Conservation (phyloP, 2,797 vertebrate genomes). For the Syngnathus rostellatus region DNA sequence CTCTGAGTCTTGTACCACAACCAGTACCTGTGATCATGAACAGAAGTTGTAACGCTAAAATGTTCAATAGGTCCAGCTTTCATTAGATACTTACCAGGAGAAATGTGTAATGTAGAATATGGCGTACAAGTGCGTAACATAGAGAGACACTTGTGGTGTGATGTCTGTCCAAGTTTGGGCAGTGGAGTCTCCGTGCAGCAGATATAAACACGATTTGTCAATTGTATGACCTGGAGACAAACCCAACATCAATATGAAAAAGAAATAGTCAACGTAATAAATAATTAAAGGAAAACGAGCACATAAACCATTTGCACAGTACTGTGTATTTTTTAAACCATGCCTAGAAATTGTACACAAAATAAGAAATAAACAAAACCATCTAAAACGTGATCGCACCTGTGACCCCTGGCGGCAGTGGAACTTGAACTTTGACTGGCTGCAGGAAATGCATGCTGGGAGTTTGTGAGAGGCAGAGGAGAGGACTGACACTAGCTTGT, state of each 20-base stretch:
- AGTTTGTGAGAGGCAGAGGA: constrained; percentile 84
- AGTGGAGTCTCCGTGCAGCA: constrained; percentile 78
- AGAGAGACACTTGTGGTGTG: constrained; percentile 80
- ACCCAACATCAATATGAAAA: neutral
- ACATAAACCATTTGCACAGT: too few species aligned
- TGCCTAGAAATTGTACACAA: neutral
- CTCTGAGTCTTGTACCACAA: constrained; percentile 89
- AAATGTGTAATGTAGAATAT: constrained; percentile 89
- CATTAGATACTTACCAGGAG: constrained; percentile 80
- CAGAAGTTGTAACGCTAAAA: neutral
- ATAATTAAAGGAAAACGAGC: too few species aligned
- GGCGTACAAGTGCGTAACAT: constrained; percentile 83
- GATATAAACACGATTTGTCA: constrained; percentile 76
- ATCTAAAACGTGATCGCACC: constrained; percentile 56
- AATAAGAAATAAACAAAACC: neutral
- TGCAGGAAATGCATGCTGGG: constrained; percentile 74
- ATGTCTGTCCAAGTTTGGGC: constrained; percentile 87
- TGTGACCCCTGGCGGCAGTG: constrained; percentile 80
- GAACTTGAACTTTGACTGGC: constrained; percentile 87
- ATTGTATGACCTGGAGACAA: constrained; percentile 73
- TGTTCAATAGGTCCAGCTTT: too few species aligned
- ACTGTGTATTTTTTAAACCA: neutral
- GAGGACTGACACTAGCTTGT: constrained; percentile 70
- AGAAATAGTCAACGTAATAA: too few species aligned
- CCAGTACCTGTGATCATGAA: constrained; percentile 81